These are phyloP conservation scores for Dicycla oo DNA, from an alignment of 2,888 invertebrate genomes.

Conservation along the genomic window DNA sequence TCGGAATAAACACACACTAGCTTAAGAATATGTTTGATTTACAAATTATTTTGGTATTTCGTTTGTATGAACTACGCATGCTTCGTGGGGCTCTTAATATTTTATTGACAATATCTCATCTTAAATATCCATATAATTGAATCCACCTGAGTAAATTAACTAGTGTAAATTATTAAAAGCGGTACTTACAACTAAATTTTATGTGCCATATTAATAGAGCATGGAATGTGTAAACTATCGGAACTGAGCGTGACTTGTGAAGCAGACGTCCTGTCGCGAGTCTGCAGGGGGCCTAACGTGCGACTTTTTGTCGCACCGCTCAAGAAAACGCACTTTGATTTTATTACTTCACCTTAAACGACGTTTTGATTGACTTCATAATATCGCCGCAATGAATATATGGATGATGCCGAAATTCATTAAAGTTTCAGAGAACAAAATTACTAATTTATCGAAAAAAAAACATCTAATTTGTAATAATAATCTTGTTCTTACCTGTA, in stretches of 20 bases:
- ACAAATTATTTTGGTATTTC: no score
- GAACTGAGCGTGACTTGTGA: slow-evolving; percentile 60
- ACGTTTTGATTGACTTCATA: slow-evolving; percentile 59
- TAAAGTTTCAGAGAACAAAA: slow-evolving; percentile 30
- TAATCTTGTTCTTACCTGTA: slow-evolving; percentile 93
- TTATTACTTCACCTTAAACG: slow-evolving; percentile 65
- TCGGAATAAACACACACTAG: no score
- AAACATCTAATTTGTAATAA: slow-evolving; percentile 48
- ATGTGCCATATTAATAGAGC: slow-evolving; percentile 67
- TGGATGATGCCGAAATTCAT: slow-evolving; percentile 50
- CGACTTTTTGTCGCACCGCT: slow-evolving; percentile 78
- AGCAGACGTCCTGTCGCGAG: slow-evolving; percentile 70
- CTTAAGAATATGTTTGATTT: no score
- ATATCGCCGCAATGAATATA: slow-evolving; percentile 56
- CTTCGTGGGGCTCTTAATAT: no score
- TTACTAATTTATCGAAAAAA: slow-evolving; percentile 35
- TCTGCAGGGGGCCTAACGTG: slow-evolving; percentile 75
- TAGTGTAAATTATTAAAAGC: slow-evolving; percentile 56
- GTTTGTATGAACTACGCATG: no score
- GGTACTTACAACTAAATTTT: slow-evolving; percentile 62
- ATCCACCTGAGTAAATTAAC: slow-evolving; percentile 55
- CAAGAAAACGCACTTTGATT: slow-evolving; percentile 60
- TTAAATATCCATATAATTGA: slow-evolving; percentile 58
- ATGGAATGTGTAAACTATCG: slow-evolving; percentile 68
- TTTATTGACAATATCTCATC: slow-evolving; percentile 38